Evolutionary conservation across 2,888 invertebrate species (phyloP).

Genomic region (Eumacrocentrus americanus): DNA sequence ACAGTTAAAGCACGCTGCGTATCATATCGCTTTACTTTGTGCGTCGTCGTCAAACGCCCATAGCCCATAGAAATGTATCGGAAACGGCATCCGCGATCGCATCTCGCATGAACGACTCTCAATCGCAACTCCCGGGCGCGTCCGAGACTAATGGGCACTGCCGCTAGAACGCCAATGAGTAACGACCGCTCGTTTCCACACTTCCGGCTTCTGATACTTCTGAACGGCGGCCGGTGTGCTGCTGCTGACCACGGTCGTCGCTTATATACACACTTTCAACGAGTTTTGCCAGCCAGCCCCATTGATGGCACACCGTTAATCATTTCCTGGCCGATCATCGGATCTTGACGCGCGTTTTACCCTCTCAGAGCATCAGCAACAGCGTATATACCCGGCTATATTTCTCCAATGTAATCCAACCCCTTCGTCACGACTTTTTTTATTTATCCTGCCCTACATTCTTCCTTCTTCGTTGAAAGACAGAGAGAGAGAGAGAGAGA

Average conservation of each 20-base stretch:
- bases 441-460: background rate
- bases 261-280: background rate
- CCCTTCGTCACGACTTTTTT: no score
- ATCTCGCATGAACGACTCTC: constrained; percentile 12
- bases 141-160: constrained; percentile 9
- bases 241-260: background rate
- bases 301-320: constrained; percentile 8
- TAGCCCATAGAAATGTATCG: constrained; percentile 12
- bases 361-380: background rate
- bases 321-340: constrained; percentile 1
- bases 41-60: constrained; percentile 4
- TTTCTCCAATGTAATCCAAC: background rate
- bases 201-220: constrained; percentile 23
- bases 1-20: background rate
- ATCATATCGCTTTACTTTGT: constrained; percentile 6
- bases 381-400: background rate
- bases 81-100: constrained; percentile 8
- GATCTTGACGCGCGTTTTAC: constrained; percentile 7
- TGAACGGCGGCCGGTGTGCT: background rate
- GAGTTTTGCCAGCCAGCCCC: no score
- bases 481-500: background rate
- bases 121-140: constrained; percentile 12
- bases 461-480: no score
- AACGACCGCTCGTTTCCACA: constrained; percentile 27
- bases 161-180: constrained; percentile 20